These are phyloP conservation scores for Rutilus rutilus DNA, from an alignment of 2,113 vertebrate genomes.

Conservation along the genomic window DNA sequence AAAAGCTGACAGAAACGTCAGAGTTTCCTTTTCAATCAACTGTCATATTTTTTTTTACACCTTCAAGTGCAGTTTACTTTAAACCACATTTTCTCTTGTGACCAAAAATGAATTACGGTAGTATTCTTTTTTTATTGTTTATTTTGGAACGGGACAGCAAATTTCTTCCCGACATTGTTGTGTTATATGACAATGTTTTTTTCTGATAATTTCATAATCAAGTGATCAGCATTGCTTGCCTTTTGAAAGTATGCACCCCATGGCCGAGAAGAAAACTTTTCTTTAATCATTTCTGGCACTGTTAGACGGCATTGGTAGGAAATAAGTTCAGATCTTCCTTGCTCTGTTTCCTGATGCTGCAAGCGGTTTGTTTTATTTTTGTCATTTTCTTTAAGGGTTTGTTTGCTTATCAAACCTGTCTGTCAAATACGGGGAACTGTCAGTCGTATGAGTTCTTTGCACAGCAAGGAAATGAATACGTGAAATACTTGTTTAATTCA, in stretches of 20 bases:
- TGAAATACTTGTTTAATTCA: neutral
- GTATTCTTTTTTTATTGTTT: neutral
- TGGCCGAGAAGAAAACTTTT: too few relatives aligned
- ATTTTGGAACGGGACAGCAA: neutral
- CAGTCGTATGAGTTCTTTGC: neutral
- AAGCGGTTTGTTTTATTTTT: neutral
- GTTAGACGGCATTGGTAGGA: neutral
- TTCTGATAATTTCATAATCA: neutral
- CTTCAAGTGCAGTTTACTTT: too few relatives aligned
- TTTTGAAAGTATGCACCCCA: neutral
- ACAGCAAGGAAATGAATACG: neutral
- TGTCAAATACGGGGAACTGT: neutral
- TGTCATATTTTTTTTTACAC: neutral
- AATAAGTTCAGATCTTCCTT: neutral
- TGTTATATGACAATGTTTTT: neutral
- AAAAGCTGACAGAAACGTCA: neutral
- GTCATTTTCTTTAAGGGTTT: neutral
- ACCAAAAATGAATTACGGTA: neutral
- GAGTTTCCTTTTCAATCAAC: neutral
- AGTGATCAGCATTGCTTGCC: neutral
- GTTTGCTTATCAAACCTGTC: neutral
- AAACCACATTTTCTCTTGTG: neutral
- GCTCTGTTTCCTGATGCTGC: conserved; percentile 4
- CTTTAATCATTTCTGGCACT: neutral
- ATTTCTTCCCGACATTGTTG: neutral